Evolutionary conservation across 1,140 invertebrate species (phyloP).

Genomic region (Euura lappo): DNA sequence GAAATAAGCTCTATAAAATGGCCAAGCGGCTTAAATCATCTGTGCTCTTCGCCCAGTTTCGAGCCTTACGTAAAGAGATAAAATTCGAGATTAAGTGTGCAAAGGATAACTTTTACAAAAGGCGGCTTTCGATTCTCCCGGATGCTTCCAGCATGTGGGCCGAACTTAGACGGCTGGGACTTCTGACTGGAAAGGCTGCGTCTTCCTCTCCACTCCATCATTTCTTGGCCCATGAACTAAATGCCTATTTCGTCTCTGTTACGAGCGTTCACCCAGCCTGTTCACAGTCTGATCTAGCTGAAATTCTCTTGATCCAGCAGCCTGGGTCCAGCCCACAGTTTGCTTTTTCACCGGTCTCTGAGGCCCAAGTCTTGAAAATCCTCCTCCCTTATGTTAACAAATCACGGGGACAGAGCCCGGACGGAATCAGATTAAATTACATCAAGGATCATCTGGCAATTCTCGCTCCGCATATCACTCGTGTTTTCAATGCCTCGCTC

Average conservation of each 20-base stretch:
- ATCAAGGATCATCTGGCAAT: background rate
- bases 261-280: background rate
- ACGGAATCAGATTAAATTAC: too few species aligned
- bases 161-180: too few species aligned
- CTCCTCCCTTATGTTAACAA: background rate
- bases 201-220: too few species aligned
- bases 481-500: background rate
- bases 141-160: background rate
- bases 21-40: background rate
- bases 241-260: background rate
- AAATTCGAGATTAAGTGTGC: background rate
- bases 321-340: background rate
- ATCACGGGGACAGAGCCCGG: too few species aligned
- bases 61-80: background rate
- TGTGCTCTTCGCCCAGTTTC: background rate
- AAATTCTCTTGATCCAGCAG: background rate
- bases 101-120: background rate
- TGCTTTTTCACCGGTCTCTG: background rate
- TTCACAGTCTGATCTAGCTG: too few species aligned
- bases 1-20: background rate
- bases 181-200: too few species aligned
- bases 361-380: background rate
- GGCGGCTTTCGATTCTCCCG: background rate
- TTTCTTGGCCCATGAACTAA: background rate
- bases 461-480: background rate